These are phyloP conservation scores for Lydus trimaculatus DNA, from an alignment of 2,888 invertebrate genomes.

Conservation along the genomic window DNA sequence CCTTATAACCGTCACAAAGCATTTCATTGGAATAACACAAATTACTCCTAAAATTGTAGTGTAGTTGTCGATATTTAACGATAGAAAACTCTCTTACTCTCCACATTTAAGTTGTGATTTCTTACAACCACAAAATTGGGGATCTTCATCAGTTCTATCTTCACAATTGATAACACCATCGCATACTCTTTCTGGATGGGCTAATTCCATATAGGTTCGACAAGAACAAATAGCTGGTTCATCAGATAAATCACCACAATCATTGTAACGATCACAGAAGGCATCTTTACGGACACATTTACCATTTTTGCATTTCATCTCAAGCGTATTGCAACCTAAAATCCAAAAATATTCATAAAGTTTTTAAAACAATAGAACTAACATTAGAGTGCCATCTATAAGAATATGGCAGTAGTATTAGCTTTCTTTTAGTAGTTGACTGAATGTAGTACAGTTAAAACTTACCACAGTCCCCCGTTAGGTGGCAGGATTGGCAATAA, in stretches of 20 bases:
- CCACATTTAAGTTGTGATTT: constrained; percentile 63
- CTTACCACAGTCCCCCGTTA: constrained; percentile 49
- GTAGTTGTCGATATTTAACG: background rate
- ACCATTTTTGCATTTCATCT: constrained; percentile 73
- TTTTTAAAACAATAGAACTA: no score
- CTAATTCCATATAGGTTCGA: constrained; percentile 71
- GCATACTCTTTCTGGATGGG: constrained; percentile 74
- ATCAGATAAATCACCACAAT: constrained; percentile 78
- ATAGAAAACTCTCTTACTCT: constrained; percentile 59
- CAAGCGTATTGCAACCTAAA: constrained; percentile 69
- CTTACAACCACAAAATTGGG: constrained; percentile 69
- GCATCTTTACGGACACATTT: constrained; percentile 73
- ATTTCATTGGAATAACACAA: constrained; percentile 75
- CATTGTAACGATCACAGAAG: constrained; percentile 72
- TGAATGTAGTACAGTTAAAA: constrained; percentile 3
- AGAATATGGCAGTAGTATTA: background rate
- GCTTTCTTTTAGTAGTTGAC: background rate
- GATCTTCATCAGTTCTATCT: constrained; percentile 80
- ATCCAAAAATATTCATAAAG: constrained; percentile 27
- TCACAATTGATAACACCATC: constrained; percentile 79
- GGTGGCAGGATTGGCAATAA: constrained; percentile 60
- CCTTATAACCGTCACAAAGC: constrained; percentile 77
- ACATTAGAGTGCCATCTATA: background rate
- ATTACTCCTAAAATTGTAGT: constrained; percentile 53
- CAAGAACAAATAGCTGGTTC: constrained; percentile 73